Percentiles rank a stretch among this genome's conserved stretches.
Evolutionary conservation across 2,888 invertebrate genomes (phyloP).

Genomic region (Acleris emargana): DNA sequence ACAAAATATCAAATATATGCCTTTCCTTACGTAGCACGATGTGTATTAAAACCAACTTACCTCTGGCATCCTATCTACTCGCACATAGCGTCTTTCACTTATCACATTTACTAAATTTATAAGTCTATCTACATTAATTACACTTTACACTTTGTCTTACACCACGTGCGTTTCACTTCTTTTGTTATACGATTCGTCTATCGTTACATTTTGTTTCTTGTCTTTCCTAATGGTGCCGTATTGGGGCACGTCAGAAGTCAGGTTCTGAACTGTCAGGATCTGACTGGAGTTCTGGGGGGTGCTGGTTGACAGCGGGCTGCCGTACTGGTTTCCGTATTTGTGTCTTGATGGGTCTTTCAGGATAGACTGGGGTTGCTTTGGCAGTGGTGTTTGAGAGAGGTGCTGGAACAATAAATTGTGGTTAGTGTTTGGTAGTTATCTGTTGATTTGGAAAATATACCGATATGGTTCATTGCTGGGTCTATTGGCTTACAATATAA

Average conservation of each 20-base stretch:
- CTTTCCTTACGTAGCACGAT: background rate
- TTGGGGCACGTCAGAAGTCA: slow-evolving; percentile 77
- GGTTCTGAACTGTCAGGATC: slow-evolving; percentile 84
- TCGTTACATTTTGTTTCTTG: slow-evolving; percentile 80
- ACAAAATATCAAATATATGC: too few relatives aligned
- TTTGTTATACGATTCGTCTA: slow-evolving; percentile 75
- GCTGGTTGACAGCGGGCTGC: slow-evolving; percentile 72
- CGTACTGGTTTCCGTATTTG: slow-evolving; percentile 82
- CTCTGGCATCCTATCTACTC: slow-evolving; percentile 49
- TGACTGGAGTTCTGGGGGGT: slow-evolving; percentile 78
- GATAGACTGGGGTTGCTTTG: slow-evolving; percentile 85
- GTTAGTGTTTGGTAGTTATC: background rate
- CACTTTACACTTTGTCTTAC: slow-evolving; percentile 52
- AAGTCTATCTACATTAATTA: slow-evolving; percentile 75
- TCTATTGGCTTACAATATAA: too few relatives aligned
- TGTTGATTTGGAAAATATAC: too few relatives aligned
- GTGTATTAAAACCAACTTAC: background rate
- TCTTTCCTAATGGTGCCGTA: slow-evolving; percentile 82
- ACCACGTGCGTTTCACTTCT: slow-evolving; percentile 76
- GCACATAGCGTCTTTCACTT: slow-evolving; percentile 56
- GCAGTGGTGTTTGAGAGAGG: slow-evolving; percentile 63
- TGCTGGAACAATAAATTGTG: slow-evolving; percentile 64
- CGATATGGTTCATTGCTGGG: too few relatives aligned
- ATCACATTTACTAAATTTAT: slow-evolving; percentile 76
- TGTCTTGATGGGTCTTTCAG: slow-evolving; percentile 86